These are phyloP conservation scores for Dallia pectoralis DNA, from an alignment of 2,797 vertebrate species.

Conservation along the genomic window DNA sequence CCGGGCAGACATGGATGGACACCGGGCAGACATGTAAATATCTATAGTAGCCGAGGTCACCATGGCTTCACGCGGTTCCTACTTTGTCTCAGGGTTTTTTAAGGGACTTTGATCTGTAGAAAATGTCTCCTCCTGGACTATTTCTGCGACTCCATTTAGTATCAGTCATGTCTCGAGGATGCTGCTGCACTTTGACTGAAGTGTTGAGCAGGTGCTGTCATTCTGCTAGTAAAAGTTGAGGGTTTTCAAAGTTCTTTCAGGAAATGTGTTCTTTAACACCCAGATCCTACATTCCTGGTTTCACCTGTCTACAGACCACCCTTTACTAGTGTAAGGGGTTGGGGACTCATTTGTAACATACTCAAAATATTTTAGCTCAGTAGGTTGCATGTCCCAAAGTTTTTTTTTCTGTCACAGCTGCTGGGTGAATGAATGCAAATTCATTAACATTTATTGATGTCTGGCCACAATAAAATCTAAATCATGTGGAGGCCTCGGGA, in stretches of 20 bases:
- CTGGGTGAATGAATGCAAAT: background rate
- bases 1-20: background rate
- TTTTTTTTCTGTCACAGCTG: background rate
- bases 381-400: background rate
- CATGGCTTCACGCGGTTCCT: background rate
- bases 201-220: conserved; percentile 6
- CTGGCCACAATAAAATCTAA: background rate
- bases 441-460: background rate
- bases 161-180: conserved; percentile 12
- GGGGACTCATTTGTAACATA: background rate
- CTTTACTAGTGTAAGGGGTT: background rate
- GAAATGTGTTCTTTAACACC: conserved; percentile 6
- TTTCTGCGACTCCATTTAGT: conserved; percentile 37
- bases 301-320: background rate
- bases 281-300: background rate
- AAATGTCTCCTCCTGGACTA: background rate
- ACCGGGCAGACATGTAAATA: background rate
- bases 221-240: conserved; percentile 16
- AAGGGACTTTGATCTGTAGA: conserved; percentile 41
- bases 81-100: conserved; percentile 5
- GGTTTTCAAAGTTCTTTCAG: conserved; percentile 41
- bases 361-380: background rate
- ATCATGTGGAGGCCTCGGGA: background rate
- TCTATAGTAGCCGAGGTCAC: background rate
- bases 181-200: background rate